A percentile compares a stretch with the other conserved stretches of the same genome.
These are phyloP conservation scores for Tyrannus savana DNA, from an alignment of 2,113 vertebrate species.

Conservation along the genomic window DNA sequence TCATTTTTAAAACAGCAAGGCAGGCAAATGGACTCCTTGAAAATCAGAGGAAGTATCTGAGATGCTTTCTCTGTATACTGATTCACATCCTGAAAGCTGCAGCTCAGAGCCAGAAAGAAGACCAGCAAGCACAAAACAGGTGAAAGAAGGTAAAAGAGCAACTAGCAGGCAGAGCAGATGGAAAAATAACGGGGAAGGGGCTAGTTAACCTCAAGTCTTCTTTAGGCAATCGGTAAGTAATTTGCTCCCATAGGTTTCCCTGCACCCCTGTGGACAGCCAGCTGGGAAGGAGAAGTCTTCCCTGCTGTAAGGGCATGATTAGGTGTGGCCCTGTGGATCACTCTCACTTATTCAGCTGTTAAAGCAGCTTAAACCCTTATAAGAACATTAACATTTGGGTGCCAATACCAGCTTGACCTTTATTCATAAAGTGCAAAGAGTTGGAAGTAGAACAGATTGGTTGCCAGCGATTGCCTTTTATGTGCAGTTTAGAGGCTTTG, in stretches of 20 bases:
- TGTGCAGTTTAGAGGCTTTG: slow-evolving; percentile 84
- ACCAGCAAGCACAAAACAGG: not conserved
- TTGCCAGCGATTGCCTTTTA: slow-evolving; percentile 83
- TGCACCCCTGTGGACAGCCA: not conserved
- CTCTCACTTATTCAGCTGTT: slow-evolving; percentile 85
- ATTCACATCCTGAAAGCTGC: not conserved
- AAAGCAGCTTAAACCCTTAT: slow-evolving; percentile 85
- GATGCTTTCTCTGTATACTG: not conserved
- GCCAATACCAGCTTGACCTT: slow-evolving; percentile 84
- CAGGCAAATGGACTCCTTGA: not conserved
- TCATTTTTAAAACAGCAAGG: not conserved
- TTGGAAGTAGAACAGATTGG: slow-evolving; percentile 85
- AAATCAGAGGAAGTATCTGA: not conserved
- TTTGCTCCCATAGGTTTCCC: not conserved
- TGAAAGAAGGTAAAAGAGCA: not conserved
- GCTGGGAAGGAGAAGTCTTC: slow-evolving; percentile 1
- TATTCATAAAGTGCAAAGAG: slow-evolving; percentile 85
- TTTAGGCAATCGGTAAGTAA: not conserved
- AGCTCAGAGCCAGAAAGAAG: not conserved
- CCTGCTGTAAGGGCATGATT: slow-evolving; percentile 54
- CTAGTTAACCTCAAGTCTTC: not conserved
- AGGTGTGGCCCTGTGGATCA: slow-evolving; percentile 74
- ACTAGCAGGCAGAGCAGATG: not conserved
- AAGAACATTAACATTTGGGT: slow-evolving; percentile 87
- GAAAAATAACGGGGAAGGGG: not conserved